Evolutionary conservation across 2,113 vertebrate species (phyloP).

Genomic region (Deroptyus accipitrinus): DNA sequence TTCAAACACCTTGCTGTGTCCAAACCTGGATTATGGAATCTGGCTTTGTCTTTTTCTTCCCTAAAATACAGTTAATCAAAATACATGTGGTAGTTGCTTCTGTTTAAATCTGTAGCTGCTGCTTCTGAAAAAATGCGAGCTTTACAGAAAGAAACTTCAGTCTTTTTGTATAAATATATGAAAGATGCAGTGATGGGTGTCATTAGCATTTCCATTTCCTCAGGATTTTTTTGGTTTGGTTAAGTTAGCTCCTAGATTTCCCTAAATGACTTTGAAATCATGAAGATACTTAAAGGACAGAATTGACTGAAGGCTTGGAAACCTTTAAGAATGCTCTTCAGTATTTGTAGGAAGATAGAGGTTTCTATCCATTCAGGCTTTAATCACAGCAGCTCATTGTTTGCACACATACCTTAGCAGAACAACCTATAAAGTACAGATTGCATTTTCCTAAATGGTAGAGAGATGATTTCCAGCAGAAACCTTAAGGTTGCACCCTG

Average conservation of each 20-base stretch:
- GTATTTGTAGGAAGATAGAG: neutral
- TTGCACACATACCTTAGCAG: neutral
- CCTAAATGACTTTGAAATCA: neutral
- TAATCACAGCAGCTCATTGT: neutral
- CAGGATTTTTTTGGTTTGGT: neutral
- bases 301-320: neutral
- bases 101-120: neutral
- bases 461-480: neutral
- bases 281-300: neutral
- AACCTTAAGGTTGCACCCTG: neutral
- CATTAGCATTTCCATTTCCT: neutral
- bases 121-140: neutral
- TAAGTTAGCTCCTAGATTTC: neutral
- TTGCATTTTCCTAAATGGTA: neutral
- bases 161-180: neutral
- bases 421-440: neutral
- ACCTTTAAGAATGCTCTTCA: neutral
- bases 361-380: neutral
- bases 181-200: neutral
- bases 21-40: neutral
- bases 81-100: neutral
- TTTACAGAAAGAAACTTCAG: neutral
- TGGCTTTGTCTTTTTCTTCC: neutral
- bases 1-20: accelerated
- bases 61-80: neutral